A percentile compares a stretch with the other conserved stretches of the same genome.
These are phyloP conservation scores for Dolichallabes microphthalmus DNA, from an alignment of 2,113 vertebrate species.

Conservation along the genomic window DNA sequence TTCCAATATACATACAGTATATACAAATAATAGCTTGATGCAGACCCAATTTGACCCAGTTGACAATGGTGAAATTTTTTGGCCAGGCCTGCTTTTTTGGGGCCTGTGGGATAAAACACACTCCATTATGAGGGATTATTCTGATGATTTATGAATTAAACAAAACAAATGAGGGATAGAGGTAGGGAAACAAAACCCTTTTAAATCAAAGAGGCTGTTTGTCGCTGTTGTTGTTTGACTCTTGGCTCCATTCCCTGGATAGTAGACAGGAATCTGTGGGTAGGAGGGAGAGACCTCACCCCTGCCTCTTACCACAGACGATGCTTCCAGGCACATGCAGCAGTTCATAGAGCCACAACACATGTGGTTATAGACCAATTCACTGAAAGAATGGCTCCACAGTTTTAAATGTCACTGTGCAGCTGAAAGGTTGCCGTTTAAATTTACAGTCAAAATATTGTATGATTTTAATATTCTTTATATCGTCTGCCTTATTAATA, in stretches of 20 bases:
- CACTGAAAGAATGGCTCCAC: slow-evolving; percentile 54
- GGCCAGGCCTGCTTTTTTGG: slow-evolving; percentile 30
- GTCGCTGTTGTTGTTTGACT: slow-evolving; percentile 59
- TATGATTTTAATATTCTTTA: slow-evolving; percentile 13
- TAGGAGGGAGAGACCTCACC: slow-evolving; percentile 56
- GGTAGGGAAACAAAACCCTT: slow-evolving; percentile 26
- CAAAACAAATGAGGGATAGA: slow-evolving; percentile 35
- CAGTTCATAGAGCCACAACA: slow-evolving; percentile 59
- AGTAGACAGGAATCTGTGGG: slow-evolving; percentile 52
- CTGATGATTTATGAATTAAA: slow-evolving; percentile 46
- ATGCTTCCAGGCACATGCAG: slow-evolving; percentile 59
- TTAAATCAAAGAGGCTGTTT: slow-evolving; percentile 48
- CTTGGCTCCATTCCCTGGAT: slow-evolving; percentile 56
- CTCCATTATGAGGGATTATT: slow-evolving; percentile 44
- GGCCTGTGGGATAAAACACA: slow-evolving; percentile 46
- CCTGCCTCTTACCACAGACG: slow-evolving; percentile 52
- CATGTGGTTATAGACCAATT: slow-evolving; percentile 48
- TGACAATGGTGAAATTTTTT: no score
- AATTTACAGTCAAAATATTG: slow-evolving; percentile 30
- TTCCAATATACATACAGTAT: no score
- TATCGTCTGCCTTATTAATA: slow-evolving; percentile 25
- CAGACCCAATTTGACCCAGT: no score
- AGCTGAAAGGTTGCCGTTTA: slow-evolving; percentile 24
- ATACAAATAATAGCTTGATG: no score
- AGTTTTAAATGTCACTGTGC: slow-evolving; percentile 40